Conservation (phyloP, 2,113 vertebrate species). For the Ahaetulla prasina region DNA sequence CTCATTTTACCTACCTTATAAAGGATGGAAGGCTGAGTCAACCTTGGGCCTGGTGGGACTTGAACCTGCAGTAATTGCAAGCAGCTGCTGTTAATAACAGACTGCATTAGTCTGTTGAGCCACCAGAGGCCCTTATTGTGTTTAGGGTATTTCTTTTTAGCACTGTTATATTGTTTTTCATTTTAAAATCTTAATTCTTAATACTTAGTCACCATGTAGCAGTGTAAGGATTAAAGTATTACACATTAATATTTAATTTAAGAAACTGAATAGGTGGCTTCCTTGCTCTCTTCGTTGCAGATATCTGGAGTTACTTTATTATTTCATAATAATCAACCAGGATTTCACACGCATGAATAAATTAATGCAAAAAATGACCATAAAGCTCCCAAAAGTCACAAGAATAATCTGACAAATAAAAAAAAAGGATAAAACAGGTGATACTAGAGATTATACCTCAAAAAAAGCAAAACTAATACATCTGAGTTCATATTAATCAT, state of each 20-base stretch:
- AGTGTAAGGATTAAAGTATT: background rate
- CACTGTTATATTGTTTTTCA: background rate
- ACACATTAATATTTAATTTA: background rate
- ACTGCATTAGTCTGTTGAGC: too few species aligned
- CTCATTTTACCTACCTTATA: too few species aligned
- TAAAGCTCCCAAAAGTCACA: background rate
- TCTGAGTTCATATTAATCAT: background rate
- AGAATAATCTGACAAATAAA: background rate
- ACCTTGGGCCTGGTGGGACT: too few species aligned
- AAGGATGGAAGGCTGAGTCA: too few species aligned
- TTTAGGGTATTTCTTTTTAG: background rate
- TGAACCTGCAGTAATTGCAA: too few species aligned
- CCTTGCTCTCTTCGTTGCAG: background rate
- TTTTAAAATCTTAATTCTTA: background rate
- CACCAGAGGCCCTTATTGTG: background rate
- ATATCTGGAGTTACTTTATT: background rate
- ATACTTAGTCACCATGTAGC: background rate
- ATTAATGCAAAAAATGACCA: background rate
- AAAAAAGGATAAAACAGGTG: background rate
- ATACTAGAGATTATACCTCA: background rate
- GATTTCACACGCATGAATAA: background rate
- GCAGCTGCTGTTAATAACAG: too few species aligned
- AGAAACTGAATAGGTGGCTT: background rate
- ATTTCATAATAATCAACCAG: background rate
- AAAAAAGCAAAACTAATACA: background rate